Evolutionary conservation across 2,888 invertebrate species (phyloP).

Genomic region (Hypomecis atomaria): DNA sequence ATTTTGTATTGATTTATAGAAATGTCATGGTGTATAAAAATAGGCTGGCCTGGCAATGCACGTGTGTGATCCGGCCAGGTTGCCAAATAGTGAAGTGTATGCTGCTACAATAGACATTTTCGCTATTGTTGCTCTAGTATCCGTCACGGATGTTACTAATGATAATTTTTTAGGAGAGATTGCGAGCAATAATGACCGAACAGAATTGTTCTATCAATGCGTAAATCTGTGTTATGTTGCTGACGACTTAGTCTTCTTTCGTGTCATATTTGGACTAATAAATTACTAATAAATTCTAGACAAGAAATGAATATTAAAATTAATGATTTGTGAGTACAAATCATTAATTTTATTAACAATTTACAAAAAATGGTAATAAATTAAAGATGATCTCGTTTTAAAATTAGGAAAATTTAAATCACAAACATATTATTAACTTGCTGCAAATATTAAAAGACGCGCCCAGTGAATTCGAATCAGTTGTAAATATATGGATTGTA

Average conservation of each 20-base stretch:
- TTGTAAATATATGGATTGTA: too few species aligned
- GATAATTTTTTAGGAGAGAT: neutral
- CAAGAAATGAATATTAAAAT: too few species aligned
- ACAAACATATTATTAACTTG: too few species aligned
- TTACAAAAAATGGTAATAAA: too few species aligned
- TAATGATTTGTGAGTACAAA: too few species aligned
- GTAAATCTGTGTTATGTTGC: constrained; percentile 2
- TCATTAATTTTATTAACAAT: too few species aligned
- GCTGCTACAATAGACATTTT: constrained; percentile 29
- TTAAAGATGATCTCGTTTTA: too few species aligned
- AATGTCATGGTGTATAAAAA: constrained; percentile 55
- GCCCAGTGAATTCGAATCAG: too few species aligned
- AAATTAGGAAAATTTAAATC: too few species aligned
- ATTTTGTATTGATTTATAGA: constrained; percentile 30
- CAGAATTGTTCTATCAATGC: neutral
- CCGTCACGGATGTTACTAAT: constrained; percentile 4
- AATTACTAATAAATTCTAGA: too few species aligned
- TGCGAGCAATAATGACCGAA: constrained; percentile 3
- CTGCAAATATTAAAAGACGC: too few species aligned
- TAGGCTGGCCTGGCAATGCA: constrained; percentile 56
- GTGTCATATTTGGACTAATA: neutral
- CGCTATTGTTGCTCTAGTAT: constrained; percentile 4
- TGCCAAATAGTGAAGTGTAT: constrained; percentile 63
- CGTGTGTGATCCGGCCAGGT: constrained; percentile 49
- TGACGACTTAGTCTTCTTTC: constrained; percentile 1